Evolutionary conservation across 1,140 invertebrate genomes (phyloP).

Genomic region (Rhyzopertha dominica): DNA sequence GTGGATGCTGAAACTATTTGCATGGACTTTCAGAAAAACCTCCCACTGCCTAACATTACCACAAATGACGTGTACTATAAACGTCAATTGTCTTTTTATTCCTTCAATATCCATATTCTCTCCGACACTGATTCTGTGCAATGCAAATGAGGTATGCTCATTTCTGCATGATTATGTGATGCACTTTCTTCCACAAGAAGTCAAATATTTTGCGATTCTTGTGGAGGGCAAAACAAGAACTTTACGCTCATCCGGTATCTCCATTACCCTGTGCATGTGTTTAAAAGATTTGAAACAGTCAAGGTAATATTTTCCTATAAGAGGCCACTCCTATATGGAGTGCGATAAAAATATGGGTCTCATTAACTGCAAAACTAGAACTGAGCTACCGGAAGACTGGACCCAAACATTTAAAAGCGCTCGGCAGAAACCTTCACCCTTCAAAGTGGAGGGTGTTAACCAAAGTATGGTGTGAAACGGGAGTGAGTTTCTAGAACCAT

Average conservation of each 20-base stretch:
- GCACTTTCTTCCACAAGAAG: too few species aligned
- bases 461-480: neutral
- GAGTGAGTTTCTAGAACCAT: neutral
- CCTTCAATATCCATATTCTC: slow-evolving; percentile 31
- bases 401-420: slow-evolving; percentile 6
- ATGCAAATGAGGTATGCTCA: too few species aligned
- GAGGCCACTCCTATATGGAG: slow-evolving; percentile 17
- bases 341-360: slow-evolving; percentile 18
- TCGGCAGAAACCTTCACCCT: slow-evolving; percentile 15
- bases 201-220: slow-evolving; percentile 3
- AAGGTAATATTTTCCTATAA: slow-evolving; percentile 20
- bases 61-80: slow-evolving; percentile 35
- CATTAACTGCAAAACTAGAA: slow-evolving; percentile 19
- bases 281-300: slow-evolving; percentile 15
- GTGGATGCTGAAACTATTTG: slow-evolving; percentile 21
- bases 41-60: slow-evolving; percentile 25
- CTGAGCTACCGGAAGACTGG: slow-evolving; percentile 10
- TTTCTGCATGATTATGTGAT: too few species aligned
- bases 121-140: slow-evolving; percentile 12
- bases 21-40: slow-evolving; percentile 29
- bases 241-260: neutral
- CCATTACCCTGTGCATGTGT: too few species aligned
- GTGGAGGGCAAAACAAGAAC: slow-evolving; percentile 1
- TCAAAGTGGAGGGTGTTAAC: slow-evolving; percentile 4
- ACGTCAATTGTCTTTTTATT: slow-evolving; percentile 25